Percentiles rank a stretch among this genome's conserved stretches.
phyloP scores from a whole-genome alignment of 2,888 invertebrate species.

The Odontocolon sp. region DNA sequence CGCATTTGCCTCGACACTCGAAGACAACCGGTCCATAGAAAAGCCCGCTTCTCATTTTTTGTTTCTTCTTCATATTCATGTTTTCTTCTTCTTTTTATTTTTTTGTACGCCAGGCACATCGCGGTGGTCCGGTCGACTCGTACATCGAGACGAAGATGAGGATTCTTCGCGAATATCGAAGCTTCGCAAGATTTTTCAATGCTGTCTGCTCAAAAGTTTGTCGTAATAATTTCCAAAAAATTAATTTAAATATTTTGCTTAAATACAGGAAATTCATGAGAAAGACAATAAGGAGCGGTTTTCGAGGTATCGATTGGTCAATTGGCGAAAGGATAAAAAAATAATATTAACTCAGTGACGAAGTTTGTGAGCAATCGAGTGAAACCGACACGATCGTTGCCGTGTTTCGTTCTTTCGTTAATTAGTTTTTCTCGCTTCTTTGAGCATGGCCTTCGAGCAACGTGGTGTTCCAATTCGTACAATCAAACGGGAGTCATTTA shows the following conservation, averaged over 20 bases:
- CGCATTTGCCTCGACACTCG: background rate
- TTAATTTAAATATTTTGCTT: background rate
- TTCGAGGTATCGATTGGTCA: conserved; percentile 2
- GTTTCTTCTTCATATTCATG: background rate
- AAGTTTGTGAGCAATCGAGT: conserved; percentile 3
- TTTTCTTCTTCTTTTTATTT: background rate
- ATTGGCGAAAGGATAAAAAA: background rate
- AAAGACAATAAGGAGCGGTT: background rate
- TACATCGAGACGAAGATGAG: too few relatives aligned
- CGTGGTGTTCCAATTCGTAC: conserved; percentile 16
- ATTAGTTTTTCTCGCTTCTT: conserved; percentile 22
- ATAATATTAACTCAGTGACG: background rate
- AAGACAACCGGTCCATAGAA: conserved; percentile 7
- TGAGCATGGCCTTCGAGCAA: conserved; percentile 23
- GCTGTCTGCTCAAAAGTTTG: too few relatives aligned
- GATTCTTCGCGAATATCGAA: too few relatives aligned
- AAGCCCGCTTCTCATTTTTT: background rate
- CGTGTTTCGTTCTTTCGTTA: conserved; percentile 10
- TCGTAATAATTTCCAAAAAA: background rate
- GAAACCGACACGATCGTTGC: conserved; percentile 12
- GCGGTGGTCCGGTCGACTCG: too few relatives aligned
- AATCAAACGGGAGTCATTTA: too few relatives aligned
- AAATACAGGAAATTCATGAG: background rate
- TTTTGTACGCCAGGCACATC: background rate
- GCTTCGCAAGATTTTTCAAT: too few relatives aligned